Evolutionary conservation across 2,888 invertebrate genomes (phyloP).

Genomic region (Sesamia inferens): DNA sequence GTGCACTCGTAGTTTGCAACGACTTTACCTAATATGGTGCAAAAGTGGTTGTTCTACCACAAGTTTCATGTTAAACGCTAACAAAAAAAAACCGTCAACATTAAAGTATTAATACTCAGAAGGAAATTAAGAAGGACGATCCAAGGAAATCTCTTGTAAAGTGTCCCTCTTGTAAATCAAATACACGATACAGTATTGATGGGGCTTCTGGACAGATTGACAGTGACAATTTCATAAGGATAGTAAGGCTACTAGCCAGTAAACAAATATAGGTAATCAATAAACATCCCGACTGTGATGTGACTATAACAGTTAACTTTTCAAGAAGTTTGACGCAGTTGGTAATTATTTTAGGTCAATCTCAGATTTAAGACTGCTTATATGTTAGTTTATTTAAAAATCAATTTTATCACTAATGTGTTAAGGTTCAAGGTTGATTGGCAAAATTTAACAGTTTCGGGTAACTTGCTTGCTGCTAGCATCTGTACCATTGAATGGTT

Average conservation of each 20-base stretch:
- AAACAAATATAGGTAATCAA: constrained; percentile 4
- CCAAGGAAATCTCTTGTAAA: background rate
- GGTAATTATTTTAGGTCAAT: background rate
- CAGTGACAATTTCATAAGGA: constrained; percentile 3
- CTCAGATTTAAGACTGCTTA: background rate
- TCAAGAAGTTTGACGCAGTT: background rate
- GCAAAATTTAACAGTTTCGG: no score
- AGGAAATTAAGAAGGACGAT: background rate
- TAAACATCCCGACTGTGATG: background rate
- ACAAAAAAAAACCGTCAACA: background rate
- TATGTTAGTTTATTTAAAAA: no score
- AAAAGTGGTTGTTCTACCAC: background rate
- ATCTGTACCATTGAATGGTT: no score
- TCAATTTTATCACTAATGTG: no score
- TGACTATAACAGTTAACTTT: background rate
- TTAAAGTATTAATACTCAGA: background rate
- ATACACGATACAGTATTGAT: background rate
- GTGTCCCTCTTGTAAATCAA: background rate
- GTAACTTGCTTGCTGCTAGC: no score
- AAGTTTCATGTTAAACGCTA: background rate
- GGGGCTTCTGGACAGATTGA: constrained; percentile 3
- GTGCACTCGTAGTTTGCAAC: background rate
- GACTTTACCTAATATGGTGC: background rate
- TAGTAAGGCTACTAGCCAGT: constrained; percentile 6
- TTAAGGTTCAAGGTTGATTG: no score